phyloP scores from a whole-genome alignment of 1,140 invertebrate species.

The Sipha flava region DNA sequence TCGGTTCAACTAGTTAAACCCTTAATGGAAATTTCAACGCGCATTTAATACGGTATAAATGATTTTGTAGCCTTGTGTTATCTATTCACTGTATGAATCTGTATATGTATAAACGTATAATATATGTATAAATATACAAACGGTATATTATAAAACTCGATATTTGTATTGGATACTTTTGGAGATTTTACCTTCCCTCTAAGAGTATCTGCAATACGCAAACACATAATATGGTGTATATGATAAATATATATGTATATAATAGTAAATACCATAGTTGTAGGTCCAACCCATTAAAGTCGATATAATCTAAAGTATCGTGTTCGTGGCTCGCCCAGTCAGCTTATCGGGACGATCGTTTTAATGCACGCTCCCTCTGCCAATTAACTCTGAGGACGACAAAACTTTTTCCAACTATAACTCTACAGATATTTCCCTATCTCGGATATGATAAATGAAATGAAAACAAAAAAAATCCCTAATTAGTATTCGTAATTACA shows the following conservation, averaged over 20 bases:
- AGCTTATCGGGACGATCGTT: not conserved
- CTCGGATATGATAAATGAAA: not conserved
- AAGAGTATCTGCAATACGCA: not conserved
- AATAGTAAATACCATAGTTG: not conserved
- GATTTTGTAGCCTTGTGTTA: not conserved
- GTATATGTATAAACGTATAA: not conserved
- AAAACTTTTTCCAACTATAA: not conserved
- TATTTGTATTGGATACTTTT: not conserved
- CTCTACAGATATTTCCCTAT: not conserved
- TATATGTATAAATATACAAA: not conserved
- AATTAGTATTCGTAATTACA: constrained; percentile 10
- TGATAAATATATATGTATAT: not conserved
- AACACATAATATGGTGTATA: not conserved
- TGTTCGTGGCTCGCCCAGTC: not conserved
- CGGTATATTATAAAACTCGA: not conserved
- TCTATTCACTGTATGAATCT: not conserved
- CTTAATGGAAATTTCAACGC: not conserved
- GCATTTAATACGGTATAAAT: constrained; percentile 1
- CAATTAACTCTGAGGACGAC: not conserved
- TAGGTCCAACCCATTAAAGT: not conserved
- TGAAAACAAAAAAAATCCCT: not conserved
- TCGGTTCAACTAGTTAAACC: not conserved
- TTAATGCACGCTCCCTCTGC: not conserved
- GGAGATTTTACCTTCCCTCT: not conserved
- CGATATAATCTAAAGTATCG: constrained; percentile 7